phyloP scores from a whole-genome alignment of 1,140 invertebrate species.

The Lasaia peninsularis region DNA sequence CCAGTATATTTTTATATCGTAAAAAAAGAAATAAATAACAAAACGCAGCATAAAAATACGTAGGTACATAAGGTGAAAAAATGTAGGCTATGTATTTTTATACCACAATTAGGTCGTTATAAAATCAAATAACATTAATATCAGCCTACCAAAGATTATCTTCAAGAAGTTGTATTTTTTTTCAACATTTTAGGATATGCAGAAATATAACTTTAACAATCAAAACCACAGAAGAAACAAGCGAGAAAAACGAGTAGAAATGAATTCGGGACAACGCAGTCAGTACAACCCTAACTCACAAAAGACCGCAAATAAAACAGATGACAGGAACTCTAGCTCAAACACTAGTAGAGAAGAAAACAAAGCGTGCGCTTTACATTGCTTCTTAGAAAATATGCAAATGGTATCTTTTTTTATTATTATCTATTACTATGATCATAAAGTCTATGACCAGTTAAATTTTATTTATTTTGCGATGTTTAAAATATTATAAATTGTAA shows the following conservation, averaged over 20 bases:
- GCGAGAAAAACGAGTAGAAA: constrained; percentile 41
- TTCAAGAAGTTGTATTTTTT: constrained; percentile 7
- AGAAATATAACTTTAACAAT: constrained; percentile 26
- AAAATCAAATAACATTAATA: too few relatives aligned
- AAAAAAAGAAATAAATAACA: too few relatives aligned
- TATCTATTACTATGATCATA: too few relatives aligned
- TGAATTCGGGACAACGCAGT: constrained; percentile 57
- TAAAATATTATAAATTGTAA: too few relatives aligned
- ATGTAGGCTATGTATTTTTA: too few relatives aligned
- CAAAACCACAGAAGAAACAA: constrained; percentile 41
- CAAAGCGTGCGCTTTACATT: constrained; percentile 73
- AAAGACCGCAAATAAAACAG: constrained; percentile 25
- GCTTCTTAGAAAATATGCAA: constrained; percentile 77
- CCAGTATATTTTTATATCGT: too few relatives aligned
- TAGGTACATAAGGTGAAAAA: too few relatives aligned
- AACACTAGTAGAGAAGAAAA: constrained; percentile 42
- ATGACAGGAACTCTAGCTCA: constrained; percentile 42
- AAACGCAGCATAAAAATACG: too few relatives aligned
- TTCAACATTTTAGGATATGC: constrained; percentile 10
- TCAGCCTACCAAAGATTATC: too few relatives aligned
- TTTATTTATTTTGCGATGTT: too few relatives aligned
- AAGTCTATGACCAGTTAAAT: too few relatives aligned
- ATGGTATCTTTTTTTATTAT: constrained; percentile 56
- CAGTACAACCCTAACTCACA: constrained; percentile 59
- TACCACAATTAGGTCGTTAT: too few relatives aligned